Conservation (phyloP, 2,113 vertebrate genomes). For the Leiothrix lutea region DNA sequence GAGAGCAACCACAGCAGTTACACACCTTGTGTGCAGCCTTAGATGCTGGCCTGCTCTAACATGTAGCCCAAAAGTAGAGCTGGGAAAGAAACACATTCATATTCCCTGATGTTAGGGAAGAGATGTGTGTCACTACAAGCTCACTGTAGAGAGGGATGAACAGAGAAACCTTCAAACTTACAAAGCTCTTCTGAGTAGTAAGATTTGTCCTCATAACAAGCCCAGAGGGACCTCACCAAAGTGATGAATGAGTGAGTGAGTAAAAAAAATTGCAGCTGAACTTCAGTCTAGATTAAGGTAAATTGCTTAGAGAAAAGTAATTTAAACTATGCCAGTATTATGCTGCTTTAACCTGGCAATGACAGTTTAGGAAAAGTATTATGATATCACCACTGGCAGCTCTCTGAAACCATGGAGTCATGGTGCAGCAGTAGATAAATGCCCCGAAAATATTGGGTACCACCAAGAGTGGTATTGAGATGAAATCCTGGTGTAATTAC, state of each 20-base stretch:
- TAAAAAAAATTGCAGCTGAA: not conserved
- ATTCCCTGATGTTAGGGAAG: not conserved
- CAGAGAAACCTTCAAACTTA: not conserved
- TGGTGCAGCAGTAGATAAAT: not conserved
- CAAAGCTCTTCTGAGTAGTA: not conserved
- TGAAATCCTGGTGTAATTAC: not conserved
- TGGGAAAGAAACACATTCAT: not conserved
- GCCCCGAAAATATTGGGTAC: fast-evolving
- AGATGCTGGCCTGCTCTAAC: not conserved
- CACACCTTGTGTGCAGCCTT: not conserved
- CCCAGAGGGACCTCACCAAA: not conserved
- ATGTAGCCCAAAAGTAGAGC: not conserved
- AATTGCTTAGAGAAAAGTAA: not conserved
- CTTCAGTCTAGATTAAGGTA: not conserved
- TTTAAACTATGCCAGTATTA: not conserved
- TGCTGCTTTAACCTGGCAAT: not conserved
- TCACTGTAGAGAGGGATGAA: not conserved
- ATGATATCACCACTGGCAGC: not conserved
- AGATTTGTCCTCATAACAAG: not conserved
- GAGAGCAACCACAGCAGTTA: not conserved
- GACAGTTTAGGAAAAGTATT: not conserved
- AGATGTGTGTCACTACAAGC: not conserved
- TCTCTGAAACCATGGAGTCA: not conserved
- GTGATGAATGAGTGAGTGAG: not conserved
- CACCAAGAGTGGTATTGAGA: not conserved